Evolutionary conservation across 2,888 invertebrate genomes (phyloP), one percentile per base, ranked within the genome.

Genomic region (Epirrita christyi): DNA sequence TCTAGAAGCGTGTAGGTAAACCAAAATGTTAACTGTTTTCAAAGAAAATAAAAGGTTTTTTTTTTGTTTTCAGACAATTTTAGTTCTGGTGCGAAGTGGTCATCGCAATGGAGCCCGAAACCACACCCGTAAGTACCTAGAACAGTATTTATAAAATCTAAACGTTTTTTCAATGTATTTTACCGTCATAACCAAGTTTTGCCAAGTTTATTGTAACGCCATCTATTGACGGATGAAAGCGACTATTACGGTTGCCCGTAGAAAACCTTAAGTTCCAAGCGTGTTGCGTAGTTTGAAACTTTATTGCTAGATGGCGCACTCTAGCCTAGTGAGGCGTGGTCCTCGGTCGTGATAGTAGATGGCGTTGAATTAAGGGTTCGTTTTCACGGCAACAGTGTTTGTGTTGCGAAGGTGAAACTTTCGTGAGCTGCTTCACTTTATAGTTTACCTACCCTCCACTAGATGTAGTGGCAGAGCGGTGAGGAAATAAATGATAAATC

Each of bases 51-150:
- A 40, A 43, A 21, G 8, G 0, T 13, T 15, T 14, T 64, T 64
- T 66, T 61, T 73, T 71, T 76, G 75, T 71, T 87, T 85, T 54
- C 86, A 88, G 88, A 86, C 86, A 74, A 76, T 84, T 55, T 70
- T 71, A 80, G 76, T 82, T 81, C 72, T 79, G 72, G 75, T 71
- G 70, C 71, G 65, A 70, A 67, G 73, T 68, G 73, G n/a, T 71
- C 66, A 65, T 66, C 72, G 59, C 60, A 65, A 89, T 87, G 89
- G 72, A 77, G 69, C 73, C 76, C 72, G 79, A 82, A 73, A 82
- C 83, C 81, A 82, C 85, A 88, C 83, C 86, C 86, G 90, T 91
- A 72, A 90, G 90, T 91, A 84, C 64, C 55, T 78, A 76, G 63
- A 64, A 37, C 51, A 29, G 58, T 63, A 59, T 11, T 52, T 15